Conservation (phyloP, 1,140 invertebrate species). For the Agrilus planipennis region DNA sequence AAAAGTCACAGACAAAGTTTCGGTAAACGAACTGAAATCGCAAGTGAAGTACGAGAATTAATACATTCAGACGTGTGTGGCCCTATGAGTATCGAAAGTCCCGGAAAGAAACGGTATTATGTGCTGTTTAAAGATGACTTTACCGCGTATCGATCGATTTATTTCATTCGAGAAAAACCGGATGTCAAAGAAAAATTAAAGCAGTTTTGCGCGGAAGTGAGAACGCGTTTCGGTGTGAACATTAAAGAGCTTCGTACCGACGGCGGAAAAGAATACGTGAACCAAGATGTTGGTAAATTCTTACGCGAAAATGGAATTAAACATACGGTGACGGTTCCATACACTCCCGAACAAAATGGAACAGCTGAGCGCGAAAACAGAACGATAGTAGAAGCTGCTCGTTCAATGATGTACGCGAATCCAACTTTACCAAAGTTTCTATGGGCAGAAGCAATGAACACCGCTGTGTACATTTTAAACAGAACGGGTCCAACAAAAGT, state of each 20-base stretch:
- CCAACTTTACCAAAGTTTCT: conserved; percentile 20
- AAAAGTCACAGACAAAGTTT: conserved; percentile 30
- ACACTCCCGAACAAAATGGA: conserved; percentile 3
- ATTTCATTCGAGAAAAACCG: conserved; percentile 26
- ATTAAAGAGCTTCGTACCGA: conserved; percentile 19
- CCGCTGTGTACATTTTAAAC: conserved; percentile 35
- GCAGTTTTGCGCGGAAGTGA: conserved; percentile 15
- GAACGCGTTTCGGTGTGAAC: conserved; percentile 10
- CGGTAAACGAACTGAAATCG: conserved; percentile 13
- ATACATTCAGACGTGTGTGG: conserved; percentile 37
- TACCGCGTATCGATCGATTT: conserved; percentile 23
- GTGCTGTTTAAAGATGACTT: conserved; percentile 32
- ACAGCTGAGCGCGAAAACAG: neutral
- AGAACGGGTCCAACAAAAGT: conserved; percentile 15
- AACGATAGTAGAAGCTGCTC: neutral
- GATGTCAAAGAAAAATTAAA: conserved; percentile 21
- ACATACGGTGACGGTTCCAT: neutral
- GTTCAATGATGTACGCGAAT: conserved; percentile 10
- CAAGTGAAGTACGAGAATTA: conserved; percentile 25
- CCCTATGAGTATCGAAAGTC: conserved; percentile 29
- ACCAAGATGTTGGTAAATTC: conserved; percentile 8
- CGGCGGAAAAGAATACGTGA: conserved; percentile 17
- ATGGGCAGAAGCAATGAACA: conserved; percentile 35
- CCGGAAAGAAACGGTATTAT: conserved; percentile 27
- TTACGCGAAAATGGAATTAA: neutral